Evolutionary conservation across 1,140 invertebrate genomes (phyloP).

Genomic region (Hestina assimilis): DNA sequence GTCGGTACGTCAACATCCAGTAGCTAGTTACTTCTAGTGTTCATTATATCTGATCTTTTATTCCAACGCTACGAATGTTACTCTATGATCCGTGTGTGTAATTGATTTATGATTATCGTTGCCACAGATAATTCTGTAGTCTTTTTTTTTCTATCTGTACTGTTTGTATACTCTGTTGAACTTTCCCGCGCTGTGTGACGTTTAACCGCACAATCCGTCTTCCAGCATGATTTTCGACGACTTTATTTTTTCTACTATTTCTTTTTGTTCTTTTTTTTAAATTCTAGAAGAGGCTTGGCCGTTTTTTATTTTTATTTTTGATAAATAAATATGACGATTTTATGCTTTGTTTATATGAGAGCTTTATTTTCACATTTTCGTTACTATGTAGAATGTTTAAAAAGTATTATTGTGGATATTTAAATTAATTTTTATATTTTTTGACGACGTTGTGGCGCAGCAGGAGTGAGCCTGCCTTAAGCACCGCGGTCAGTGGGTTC

Average conservation of each 20-base stretch:
- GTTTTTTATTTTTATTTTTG: conserved; percentile 7
- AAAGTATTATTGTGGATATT: conserved; percentile 30
- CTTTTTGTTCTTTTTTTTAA: conserved; percentile 5
- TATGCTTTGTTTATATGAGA: conserved; percentile 17
- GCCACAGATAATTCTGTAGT: too few relatives aligned
- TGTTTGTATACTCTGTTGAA: neutral
- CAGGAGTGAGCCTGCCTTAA: too few relatives aligned
- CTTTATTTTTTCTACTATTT: conserved; percentile 6
- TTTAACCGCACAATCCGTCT: neutral
- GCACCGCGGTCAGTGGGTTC: too few relatives aligned
- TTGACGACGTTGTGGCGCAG: too few relatives aligned
- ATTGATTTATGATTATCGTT: too few relatives aligned
- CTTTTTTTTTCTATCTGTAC: neutral
- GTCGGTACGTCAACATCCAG: too few relatives aligned
- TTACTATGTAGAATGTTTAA: neutral
- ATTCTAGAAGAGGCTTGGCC: conserved; percentile 10
- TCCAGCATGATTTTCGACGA: conserved; percentile 19
- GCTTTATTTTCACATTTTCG: conserved; percentile 14
- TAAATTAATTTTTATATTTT: too few relatives aligned
- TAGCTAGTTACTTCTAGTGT: too few relatives aligned
- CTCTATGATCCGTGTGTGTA: too few relatives aligned
- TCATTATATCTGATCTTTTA: too few relatives aligned
- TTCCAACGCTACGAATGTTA: too few relatives aligned
- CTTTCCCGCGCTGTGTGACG: neutral
- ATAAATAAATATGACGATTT: conserved; percentile 1